Percentiles rank a stretch among this genome's conserved stretches.
Conservation (phyloP, 2,797 vertebrate genomes). For the Poeciliopsis paucimaculata region DNA sequence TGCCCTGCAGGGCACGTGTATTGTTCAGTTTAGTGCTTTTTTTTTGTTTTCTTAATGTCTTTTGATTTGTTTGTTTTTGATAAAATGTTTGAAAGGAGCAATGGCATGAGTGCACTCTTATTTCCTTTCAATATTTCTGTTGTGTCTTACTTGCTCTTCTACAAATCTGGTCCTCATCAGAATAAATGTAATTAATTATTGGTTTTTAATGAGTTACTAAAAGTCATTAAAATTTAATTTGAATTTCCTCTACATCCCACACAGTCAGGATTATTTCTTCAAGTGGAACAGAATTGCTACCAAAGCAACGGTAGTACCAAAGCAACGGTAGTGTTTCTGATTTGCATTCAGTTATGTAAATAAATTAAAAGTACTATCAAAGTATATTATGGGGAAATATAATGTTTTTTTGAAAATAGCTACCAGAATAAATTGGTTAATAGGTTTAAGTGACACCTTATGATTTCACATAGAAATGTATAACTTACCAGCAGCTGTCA, state of each 20-base stretch:
- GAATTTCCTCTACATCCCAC: neutral
- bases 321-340: neutral
- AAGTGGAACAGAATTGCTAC: neutral
- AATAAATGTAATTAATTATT: neutral
- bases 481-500: neutral
- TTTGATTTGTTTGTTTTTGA: conserved; percentile 47
- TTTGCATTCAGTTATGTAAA: neutral
- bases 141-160: neutral
- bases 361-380: neutral
- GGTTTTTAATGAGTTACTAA: neutral
- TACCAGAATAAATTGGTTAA: neutral
- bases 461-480: neutral
- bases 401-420: neutral
- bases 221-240: neutral
- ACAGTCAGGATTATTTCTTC: neutral
- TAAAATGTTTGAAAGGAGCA: conserved; percentile 67
- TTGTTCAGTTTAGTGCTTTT: conserved; percentile 65
- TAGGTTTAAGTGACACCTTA: neutral
- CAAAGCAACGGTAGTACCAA: neutral
- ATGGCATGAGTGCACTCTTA: conserved; percentile 49
- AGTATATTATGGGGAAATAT: neutral
- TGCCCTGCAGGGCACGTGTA: conserved; percentile 57
- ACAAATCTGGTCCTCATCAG: neutral
- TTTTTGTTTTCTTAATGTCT: conserved; percentile 29
- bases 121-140: conserved; percentile 21